phyloP scores from a whole-genome alignment of 2,888 invertebrate genomes.

The Limnephilus marmoratus region DNA sequence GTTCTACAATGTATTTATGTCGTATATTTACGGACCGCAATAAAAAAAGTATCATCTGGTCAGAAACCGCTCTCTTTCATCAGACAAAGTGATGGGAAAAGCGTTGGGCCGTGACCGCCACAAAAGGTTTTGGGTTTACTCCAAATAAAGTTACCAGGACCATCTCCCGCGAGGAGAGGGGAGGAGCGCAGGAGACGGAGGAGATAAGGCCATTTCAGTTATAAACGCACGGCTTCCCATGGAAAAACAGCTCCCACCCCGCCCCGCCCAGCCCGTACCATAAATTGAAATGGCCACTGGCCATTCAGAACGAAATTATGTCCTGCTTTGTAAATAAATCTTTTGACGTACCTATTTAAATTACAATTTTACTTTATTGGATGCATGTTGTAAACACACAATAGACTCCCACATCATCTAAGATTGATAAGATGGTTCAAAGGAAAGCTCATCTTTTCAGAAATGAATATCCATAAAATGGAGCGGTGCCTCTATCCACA shows the following conservation, averaged over 20 bases:
- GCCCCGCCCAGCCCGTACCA: constrained; percentile 11
- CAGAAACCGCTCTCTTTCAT: constrained; percentile 30
- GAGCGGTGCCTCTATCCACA: not conserved
- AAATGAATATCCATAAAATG: not conserved
- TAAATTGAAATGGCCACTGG: constrained; percentile 56
- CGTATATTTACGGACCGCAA: constrained; percentile 8
- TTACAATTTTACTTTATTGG: not conserved
- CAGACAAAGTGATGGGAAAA: constrained; percentile 50
- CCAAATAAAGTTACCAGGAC: constrained; percentile 58
- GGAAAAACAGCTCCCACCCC: constrained; percentile 2
- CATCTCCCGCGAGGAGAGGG: constrained; percentile 11
- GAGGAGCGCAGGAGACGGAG: not conserved
- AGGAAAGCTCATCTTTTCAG: not conserved
- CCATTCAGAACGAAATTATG: constrained; percentile 48
- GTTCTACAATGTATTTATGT: not conserved
- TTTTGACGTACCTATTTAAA: constrained; percentile 6
- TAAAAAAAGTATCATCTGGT: constrained; percentile 43
- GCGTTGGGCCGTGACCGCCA: constrained; percentile 45
- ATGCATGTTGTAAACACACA: not conserved
- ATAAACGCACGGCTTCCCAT: constrained; percentile 62
- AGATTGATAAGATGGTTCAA: not conserved
- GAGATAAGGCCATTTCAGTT: constrained; percentile 56
- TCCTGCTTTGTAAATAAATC: constrained; percentile 30
- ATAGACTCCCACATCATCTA: not conserved
- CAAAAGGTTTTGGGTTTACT: constrained; percentile 37